Conservation (phyloP, 2,797 vertebrate species). For the Atherinosoma microstoma region DNA sequence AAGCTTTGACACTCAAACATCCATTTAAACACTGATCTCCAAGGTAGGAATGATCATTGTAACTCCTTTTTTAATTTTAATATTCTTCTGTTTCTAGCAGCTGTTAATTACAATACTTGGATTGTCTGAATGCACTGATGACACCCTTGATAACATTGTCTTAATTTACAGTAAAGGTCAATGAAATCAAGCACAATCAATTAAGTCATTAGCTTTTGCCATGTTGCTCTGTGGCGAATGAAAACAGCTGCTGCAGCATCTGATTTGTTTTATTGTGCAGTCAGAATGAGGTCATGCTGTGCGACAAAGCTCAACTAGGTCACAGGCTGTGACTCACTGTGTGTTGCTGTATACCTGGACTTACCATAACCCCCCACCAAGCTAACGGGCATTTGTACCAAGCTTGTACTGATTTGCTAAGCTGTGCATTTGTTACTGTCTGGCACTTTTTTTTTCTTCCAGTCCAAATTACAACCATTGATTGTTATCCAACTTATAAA, state of each 20-base stretch:
- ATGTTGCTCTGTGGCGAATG: neutral
- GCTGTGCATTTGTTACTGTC: conserved; percentile 11
- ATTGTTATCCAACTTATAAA: neutral
- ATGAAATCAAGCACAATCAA: neutral
- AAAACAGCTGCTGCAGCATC: conserved; percentile 44
- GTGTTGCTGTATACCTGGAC: conserved; percentile 57
- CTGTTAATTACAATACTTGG: neutral
- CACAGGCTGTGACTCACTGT: conserved; percentile 68
- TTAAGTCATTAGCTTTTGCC: neutral
- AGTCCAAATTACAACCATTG: neutral
- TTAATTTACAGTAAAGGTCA: neutral
- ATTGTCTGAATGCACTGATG: neutral
- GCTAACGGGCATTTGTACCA: conserved; percentile 8
- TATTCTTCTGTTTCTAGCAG: neutral
- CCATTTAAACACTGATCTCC: too few relatives aligned
- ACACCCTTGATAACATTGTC: neutral
- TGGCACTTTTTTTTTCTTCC: neutral
- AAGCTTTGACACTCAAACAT: neutral
- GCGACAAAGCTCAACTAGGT: conserved; percentile 68
- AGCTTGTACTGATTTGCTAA: neutral
- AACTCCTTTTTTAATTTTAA: too few relatives aligned
- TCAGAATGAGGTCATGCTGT: conserved; percentile 72
- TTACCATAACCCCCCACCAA: conserved; percentile 22
- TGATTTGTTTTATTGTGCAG: conserved; percentile 51
- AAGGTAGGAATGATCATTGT: neutral